Base-by-base conservation (phyloP, 2,113 vertebrate species). In the Microcebus lehilahytsara region DNA sequence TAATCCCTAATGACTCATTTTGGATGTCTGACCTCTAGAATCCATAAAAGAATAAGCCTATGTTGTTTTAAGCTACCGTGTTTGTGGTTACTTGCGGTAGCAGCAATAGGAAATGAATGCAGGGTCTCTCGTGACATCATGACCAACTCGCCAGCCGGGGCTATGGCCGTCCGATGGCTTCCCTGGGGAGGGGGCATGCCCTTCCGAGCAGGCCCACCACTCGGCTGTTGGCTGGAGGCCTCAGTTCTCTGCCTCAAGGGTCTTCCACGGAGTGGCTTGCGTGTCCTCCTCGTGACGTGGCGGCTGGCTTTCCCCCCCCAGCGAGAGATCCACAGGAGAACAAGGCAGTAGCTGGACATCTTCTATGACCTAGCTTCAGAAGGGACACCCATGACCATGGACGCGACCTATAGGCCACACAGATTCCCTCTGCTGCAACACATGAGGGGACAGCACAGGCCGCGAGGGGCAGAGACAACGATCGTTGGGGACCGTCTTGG, bases 311-410 rank as follows among this genome's bases (percentile, higher is more conserved):
- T 1, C 40, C 40, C 20, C n/a, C 40, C 40, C 46, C 11, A 62
- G 56, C 46, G 23, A 27, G 30, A 9, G 79, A 37, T 27, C 62
- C 20, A 3, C n/a, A 56, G 51, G 20, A 85, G n/a, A 62, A 46
- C 53, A 32, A n/a, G 16, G 84, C 16, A 80, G 81, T 80, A 9
- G 19, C 23, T 67, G 49, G 56, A 56, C 13, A 23, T 30, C 72
- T 49, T 53, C 11, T 11, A 60, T 25, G 56, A 25, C 7, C 42
- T 0, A 58, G 16, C 14, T 27, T 77, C 23, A 3, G 56, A 14
- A 30, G 40, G 12, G n/a, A 42, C 2, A 2, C 1, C 3, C 34
- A 66, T 51, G 30, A 32, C 17, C 10, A 16, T 9, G 2, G 17
- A 51, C 49, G 3, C 4, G 19, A 14, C 2, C 74, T 12, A 0